Conservation (phyloP, 2,888 invertebrate genomes). For the Yponomeuta sedellus region DNA sequence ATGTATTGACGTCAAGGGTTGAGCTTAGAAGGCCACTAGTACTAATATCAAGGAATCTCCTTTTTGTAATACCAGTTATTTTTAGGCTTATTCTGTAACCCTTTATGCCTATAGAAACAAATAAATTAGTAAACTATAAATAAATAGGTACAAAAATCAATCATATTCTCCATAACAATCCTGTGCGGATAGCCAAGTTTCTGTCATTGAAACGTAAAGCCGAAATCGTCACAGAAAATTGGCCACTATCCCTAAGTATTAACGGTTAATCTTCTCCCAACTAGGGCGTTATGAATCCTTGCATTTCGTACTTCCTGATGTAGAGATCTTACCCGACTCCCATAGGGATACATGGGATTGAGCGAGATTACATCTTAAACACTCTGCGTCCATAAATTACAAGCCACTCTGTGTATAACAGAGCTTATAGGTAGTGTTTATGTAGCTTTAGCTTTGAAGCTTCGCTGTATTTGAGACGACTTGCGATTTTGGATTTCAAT, state of each 20-base stretch:
- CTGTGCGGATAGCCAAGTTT: too few species aligned
- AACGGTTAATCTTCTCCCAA: background rate
- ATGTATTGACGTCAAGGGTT: too few species aligned
- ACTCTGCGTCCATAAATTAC: constrained; percentile 35
- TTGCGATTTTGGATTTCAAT: too few species aligned
- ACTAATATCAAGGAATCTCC: too few species aligned
- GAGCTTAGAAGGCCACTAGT: too few species aligned
- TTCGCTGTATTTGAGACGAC: too few species aligned
- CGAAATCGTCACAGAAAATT: background rate
- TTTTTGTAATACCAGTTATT: too few species aligned
- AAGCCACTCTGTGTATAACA: constrained; percentile 1
- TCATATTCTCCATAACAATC: too few species aligned
- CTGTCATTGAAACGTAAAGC: background rate
- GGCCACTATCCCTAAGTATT: background rate
- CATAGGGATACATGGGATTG: constrained; percentile 26
- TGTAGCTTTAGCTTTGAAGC: background rate
- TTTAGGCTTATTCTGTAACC: too few species aligned
- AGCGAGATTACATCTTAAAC: constrained; percentile 39
- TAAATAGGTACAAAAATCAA: too few species aligned
- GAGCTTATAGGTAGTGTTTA: background rate
- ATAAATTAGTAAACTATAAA: too few species aligned
- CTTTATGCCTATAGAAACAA: too few species aligned
- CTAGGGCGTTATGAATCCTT: background rate
- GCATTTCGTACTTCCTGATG: background rate
- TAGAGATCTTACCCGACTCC: constrained; percentile 13